phyloP scores from a whole-genome alignment of 1,140 invertebrate genomes.

The Plectrocnemia conspersa region DNA sequence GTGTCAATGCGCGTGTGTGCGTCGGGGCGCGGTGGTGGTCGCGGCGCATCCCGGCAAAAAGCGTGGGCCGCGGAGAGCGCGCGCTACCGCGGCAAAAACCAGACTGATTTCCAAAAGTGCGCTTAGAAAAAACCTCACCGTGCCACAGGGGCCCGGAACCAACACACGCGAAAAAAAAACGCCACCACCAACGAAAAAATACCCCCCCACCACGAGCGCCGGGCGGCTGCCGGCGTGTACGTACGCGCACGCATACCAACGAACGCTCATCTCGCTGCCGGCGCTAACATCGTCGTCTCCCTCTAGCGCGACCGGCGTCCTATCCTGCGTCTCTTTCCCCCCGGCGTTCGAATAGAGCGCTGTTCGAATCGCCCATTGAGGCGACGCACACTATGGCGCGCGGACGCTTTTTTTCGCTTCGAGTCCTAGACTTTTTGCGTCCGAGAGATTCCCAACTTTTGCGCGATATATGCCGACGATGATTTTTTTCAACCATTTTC shows the following conservation, averaged over 20 bases:
- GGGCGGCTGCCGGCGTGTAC: not conserved
- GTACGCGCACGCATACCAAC: slow-evolving; percentile 3
- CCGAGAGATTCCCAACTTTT: slow-evolving; percentile 6
- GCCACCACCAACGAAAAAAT: not conserved
- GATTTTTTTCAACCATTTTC: too few relatives aligned
- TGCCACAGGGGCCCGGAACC: slow-evolving; percentile 23
- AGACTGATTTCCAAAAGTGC: slow-evolving; percentile 25
- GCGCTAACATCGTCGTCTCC: slow-evolving; percentile 1
- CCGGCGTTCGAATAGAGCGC: not conserved
- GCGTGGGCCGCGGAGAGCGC: slow-evolving; percentile 6
- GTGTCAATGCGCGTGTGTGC: not conserved
- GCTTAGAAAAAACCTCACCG: slow-evolving; percentile 22
- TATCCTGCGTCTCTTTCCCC: not conserved
- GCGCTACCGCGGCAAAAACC: slow-evolving; percentile 21
- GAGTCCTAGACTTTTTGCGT: slow-evolving; percentile 1
- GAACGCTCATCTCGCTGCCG: slow-evolving; percentile 10
- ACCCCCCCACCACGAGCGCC: not conserved
- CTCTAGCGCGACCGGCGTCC: not conserved
- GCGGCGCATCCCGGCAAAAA: slow-evolving; percentile 5
- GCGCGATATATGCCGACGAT: not conserved
- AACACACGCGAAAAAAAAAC: slow-evolving; percentile 15
- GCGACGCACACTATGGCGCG: slow-evolving; percentile 2
- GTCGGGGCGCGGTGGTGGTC: not conserved
- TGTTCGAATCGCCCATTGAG: slow-evolving; percentile 20
- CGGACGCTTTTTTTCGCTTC: slow-evolving; percentile 18